A percentile compares a stretch with the other conserved stretches of the same genome.
These are phyloP conservation scores for Bergia sp. DNA, from an alignment of 92 coral and sea anemone genomes.

Conservation along the genomic window DNA sequence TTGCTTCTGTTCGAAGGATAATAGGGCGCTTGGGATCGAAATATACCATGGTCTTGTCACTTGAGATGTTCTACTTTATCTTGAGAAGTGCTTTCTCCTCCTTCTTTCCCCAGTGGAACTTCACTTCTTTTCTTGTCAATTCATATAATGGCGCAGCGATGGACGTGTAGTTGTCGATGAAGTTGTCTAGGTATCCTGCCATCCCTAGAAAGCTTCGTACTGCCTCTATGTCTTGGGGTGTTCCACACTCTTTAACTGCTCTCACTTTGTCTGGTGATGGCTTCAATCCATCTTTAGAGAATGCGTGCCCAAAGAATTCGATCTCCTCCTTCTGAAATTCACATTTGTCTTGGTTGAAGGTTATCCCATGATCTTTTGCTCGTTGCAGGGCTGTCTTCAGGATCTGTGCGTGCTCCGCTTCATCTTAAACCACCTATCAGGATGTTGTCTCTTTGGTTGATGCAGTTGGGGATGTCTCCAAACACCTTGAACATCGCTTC, in stretches of 20 bases:
- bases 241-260: conserved; percentile 53
- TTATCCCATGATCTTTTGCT: conserved; percentile 66
- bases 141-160: conserved; percentile 57
- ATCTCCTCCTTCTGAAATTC: conserved; percentile 59
- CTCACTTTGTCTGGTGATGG: conserved; percentile 56
- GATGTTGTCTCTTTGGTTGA: conserved; percentile 64
- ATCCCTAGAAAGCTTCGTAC: conserved; percentile 39
- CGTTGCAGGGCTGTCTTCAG: conserved; percentile 53
- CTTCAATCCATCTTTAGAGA: conserved; percentile 54
- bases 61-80: conserved; percentile 56
- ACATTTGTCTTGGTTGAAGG: conserved; percentile 67
- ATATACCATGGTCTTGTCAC: conserved; percentile 57
- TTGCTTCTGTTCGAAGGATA: conserved; percentile 59
- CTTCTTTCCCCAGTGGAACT: conserved; percentile 56
- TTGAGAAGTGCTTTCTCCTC: conserved; percentile 49
- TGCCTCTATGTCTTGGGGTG: conserved; percentile 59
- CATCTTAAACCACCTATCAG: conserved; percentile 53
- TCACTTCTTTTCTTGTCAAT: conserved; percentile 61
- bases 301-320: conserved; percentile 61
- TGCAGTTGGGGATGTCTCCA: conserved; percentile 44
- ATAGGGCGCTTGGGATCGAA: conserved; percentile 58
- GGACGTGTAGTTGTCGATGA: neutral
- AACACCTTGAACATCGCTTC: neutral
- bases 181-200: too few species aligned
- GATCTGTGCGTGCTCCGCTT: conserved; percentile 55